phyloP scores from a whole-genome alignment of 2,113 vertebrate species.

The Menidia beryllina region DNA sequence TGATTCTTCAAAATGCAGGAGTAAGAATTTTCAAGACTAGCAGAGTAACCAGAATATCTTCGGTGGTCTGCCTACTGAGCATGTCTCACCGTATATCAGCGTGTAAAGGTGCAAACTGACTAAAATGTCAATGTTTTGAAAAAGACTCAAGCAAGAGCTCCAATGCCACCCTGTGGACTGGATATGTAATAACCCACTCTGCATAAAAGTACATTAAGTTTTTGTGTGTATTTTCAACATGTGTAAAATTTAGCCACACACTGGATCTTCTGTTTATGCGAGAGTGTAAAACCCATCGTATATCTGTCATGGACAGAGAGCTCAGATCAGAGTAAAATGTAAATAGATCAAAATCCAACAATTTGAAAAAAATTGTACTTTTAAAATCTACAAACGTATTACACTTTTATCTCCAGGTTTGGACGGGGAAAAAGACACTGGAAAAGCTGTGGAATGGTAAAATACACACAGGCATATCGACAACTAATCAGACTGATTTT shows the following conservation, averaged over 20 bases:
- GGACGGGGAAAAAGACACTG: no score
- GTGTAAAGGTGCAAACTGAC: constrained; percentile 3
- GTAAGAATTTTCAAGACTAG: constrained; percentile 3
- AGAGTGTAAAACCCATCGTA: background rate
- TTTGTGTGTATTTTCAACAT: background rate
- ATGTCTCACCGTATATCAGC: constrained; percentile 15
- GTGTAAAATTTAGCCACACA: background rate
- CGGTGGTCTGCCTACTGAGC: background rate
- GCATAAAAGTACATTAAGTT: background rate
- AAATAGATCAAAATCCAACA: no score
- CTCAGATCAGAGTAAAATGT: background rate
- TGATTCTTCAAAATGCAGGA: constrained; percentile 11
- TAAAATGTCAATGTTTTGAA: background rate
- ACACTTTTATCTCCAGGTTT: no score
- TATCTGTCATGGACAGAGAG: background rate
- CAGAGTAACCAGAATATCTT: constrained; percentile 19
- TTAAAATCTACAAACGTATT: no score
- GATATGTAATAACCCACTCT: background rate
- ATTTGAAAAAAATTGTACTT: no score
- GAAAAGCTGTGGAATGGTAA: no score
- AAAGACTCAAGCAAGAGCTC: constrained; percentile 33
- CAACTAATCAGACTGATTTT: no score
- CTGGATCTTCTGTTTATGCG: background rate
- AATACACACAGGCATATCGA: no score
- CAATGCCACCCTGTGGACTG: constrained; percentile 75